A percentile compares a stretch with the other conserved stretches of the same genome.
phyloP scores from a whole-genome alignment of 2,888 invertebrate genomes.

The Gandaritis pyraliata region DNA sequence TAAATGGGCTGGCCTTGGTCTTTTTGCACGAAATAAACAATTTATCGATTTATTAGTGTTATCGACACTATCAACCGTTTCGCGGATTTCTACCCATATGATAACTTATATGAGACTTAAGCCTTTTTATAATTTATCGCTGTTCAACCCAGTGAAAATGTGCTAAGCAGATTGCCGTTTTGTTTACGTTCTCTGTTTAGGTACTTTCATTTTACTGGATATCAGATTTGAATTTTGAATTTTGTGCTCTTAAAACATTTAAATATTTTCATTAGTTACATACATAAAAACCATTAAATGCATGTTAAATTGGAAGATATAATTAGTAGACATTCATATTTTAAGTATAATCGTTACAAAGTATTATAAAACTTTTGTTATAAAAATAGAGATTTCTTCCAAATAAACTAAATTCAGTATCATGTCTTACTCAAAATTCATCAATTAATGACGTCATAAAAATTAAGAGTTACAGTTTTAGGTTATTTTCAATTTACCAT shows the following conservation, averaged over 20 bases:
- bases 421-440: slow-evolving; percentile 19
- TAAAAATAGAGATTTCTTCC: slow-evolving; percentile 26
- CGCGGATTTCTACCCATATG: no score
- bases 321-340: slow-evolving; percentile 8
- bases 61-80: no score
- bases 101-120: no score
- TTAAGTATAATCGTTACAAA: slow-evolving; percentile 9
- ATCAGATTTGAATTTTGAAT: background rate
- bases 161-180: no score
- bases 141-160: no score
- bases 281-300: slow-evolving; percentile 11
- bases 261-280: background rate
- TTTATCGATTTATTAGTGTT: no score
- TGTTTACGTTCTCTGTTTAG: no score
- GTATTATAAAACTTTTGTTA: slow-evolving; percentile 22
- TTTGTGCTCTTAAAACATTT: slow-evolving; percentile 13
- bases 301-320: slow-evolving; percentile 19
- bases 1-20: no score
- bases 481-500: slow-evolving; percentile 66
- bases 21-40: no score
- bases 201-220: no score
- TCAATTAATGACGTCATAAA: slow-evolving; percentile 8
- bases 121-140: no score
- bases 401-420: slow-evolving; percentile 19
- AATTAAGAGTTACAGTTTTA: slow-evolving; percentile 37